phyloP scores from a whole-genome alignment of 2,888 invertebrate genomes.

The Lithophane ornitopus region DNA sequence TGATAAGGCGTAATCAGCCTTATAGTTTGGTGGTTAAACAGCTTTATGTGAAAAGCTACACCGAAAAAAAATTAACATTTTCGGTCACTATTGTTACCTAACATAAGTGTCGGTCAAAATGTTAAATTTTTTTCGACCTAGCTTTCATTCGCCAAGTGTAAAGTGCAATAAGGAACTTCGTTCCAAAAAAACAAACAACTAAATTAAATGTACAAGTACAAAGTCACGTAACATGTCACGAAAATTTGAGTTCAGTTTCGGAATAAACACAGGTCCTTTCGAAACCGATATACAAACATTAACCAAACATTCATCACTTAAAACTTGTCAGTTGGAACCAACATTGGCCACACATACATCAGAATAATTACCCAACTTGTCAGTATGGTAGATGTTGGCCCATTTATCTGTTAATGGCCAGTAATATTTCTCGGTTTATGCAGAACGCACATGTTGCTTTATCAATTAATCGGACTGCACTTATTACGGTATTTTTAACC shows the following conservation, averaged over 20 bases:
- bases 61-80: too few species aligned
- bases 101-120: too few species aligned
- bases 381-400: constrained; percentile 35
- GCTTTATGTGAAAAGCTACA: too few species aligned
- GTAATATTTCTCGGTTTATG: constrained; percentile 33
- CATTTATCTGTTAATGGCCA: constrained; percentile 42
- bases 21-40: too few species aligned
- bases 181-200: background rate
- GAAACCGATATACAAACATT: constrained; percentile 9
- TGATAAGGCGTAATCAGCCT: too few species aligned
- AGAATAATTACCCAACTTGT: constrained; percentile 45
- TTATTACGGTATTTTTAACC: too few species aligned
- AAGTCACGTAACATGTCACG: too few species aligned
- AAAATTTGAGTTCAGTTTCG: background rate
- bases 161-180: too few species aligned
- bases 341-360: constrained; percentile 37
- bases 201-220: background rate
- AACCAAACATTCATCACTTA: constrained; percentile 19
- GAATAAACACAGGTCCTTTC: background rate
- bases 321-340: constrained; percentile 29
- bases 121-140: too few species aligned
- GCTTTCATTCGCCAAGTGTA: too few species aligned
- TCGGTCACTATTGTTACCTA: too few species aligned
- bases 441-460: constrained; percentile 5
- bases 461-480: background rate